A percentile compares a stretch with the other conserved stretches of the same genome.
These are phyloP conservation scores for Paraplagusia blochii DNA, from an alignment of 2,113 vertebrate genomes.

Conservation along the genomic window DNA sequence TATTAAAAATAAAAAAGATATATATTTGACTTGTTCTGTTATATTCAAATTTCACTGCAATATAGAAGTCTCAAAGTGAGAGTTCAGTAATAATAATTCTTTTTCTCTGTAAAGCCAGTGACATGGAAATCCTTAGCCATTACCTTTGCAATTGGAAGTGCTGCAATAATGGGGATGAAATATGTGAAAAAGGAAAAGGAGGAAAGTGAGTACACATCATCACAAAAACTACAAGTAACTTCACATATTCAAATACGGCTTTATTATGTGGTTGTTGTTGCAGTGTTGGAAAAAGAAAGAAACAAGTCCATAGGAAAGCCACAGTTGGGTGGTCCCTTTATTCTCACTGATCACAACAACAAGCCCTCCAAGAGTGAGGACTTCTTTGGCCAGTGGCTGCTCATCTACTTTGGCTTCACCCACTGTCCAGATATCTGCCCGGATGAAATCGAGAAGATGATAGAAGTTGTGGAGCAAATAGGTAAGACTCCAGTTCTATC, in stretches of 20 bases:
- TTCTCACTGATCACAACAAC: slow-evolving; percentile 82
- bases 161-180: slow-evolving; percentile 86
- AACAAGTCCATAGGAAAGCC: slow-evolving; percentile 84
- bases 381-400: slow-evolving; percentile 89
- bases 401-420: slow-evolving; percentile 96
- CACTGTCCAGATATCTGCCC: slow-evolving; percentile 98
- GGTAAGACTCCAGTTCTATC: slow-evolving; percentile 67
- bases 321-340: slow-evolving; percentile 90
- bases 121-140: slow-evolving; percentile 90
- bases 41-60: no score
- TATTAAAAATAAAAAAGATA: no score
- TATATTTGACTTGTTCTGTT: no score
- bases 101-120: slow-evolving; percentile 79
- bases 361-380: slow-evolving; percentile 81
- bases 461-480: slow-evolving; percentile 89
- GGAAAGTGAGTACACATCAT: slow-evolving; percentile 84
- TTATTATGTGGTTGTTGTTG: background rate
- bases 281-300: slow-evolving; percentile 85
- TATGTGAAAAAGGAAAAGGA: slow-evolving; percentile 85
- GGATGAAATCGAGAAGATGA: slow-evolving; percentile 96
- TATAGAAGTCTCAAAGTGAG: no score
- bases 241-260: no score
- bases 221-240: no score
- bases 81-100: background rate
- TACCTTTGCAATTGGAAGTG: slow-evolving; percentile 84